Base-by-base conservation (phyloP, 2,888 invertebrate genomes). In the Noctua janthina region DNA sequence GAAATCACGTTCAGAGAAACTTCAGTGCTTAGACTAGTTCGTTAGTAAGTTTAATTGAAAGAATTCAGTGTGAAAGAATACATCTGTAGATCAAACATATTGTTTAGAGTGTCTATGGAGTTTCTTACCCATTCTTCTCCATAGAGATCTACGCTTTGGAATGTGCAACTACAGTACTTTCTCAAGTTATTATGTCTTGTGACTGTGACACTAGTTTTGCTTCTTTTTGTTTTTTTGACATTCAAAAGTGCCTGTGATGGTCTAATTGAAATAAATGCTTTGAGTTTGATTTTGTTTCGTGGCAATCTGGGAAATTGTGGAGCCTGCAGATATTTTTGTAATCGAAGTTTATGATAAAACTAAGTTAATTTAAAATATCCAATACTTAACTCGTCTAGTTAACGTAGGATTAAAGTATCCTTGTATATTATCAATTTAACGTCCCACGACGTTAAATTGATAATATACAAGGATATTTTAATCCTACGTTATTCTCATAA, bases 1-100 rank as follows among this genome's bases (percentile, higher is more conserved):
- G 74, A 78, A 90, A 84, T 86, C 87, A 87, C 87, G 87, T 90
- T 87, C 76, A 67, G 49, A 71, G 64, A 68, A 83, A 82, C 84
- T 75, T 84, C 88, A 90, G 89, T 84, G 83, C 86, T 88, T 70
- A 72, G 79, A 86, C 78, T 78, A 74, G 77, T 90, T 91, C 85
- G 82, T 90, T 88, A 88, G 80, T 62, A 76, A 85, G 72, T 90
- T 87, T 84, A 88, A 90, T 88, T 88, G 82, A 88, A 90, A 91
- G 82, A 87, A 86, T 74, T 80, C 74, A 17, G 73, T 35, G 64
- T 64, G 49, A 75, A 75, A 74, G 76, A 79, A 79, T 74, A 71
- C 84, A 64, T 75, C 23, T 71, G 51, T 51, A 11, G 51, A 74
- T 81, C 75, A 78, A 71, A 68, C 51, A 62, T 69, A 77, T 29